Evolutionary conservation across 2,888 invertebrate species (phyloP).

Genomic region (Panzeria rudis): DNA sequence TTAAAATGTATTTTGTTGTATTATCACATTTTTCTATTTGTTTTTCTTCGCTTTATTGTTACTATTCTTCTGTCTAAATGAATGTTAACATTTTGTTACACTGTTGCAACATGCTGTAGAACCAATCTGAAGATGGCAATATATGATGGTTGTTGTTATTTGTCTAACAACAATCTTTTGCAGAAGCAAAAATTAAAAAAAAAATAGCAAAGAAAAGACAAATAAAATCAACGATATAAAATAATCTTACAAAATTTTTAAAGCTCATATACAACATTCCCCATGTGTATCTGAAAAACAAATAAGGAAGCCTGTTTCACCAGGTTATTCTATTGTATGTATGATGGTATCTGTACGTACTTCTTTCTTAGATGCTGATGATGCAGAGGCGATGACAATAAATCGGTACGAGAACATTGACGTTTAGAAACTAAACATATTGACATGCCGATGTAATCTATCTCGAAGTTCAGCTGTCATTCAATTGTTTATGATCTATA

Average conservation of each 20-base stretch:
- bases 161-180: constrained; percentile 64
- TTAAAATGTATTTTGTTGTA: constrained; percentile 40
- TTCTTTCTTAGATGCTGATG: neutral
- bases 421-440: constrained; percentile 32
- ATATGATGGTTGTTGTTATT: constrained; percentile 56
- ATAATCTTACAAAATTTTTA: constrained; percentile 25
- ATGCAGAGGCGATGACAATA: constrained; percentile 11
- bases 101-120: constrained; percentile 51
- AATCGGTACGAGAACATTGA: constrained; percentile 22
- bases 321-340: neutral
- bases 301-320: constrained; percentile 62
- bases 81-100: constrained; percentile 67
- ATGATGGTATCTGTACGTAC: neutral
- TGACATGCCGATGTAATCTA: constrained; percentile 55
- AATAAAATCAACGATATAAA: constrained; percentile 38
- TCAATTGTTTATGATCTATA: constrained; percentile 43
- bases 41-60: constrained; percentile 38
- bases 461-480: constrained; percentile 35
- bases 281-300: constrained; percentile 61
- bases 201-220: neutral
- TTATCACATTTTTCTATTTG: constrained; percentile 20
- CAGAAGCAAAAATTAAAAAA: constrained; percentile 25
- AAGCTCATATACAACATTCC: constrained; percentile 59
- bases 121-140: constrained; percentile 59
- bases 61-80: constrained; percentile 18